phyloP scores from a whole-genome alignment of 1,140 invertebrate species.

The Drosophila nasuta region DNA sequence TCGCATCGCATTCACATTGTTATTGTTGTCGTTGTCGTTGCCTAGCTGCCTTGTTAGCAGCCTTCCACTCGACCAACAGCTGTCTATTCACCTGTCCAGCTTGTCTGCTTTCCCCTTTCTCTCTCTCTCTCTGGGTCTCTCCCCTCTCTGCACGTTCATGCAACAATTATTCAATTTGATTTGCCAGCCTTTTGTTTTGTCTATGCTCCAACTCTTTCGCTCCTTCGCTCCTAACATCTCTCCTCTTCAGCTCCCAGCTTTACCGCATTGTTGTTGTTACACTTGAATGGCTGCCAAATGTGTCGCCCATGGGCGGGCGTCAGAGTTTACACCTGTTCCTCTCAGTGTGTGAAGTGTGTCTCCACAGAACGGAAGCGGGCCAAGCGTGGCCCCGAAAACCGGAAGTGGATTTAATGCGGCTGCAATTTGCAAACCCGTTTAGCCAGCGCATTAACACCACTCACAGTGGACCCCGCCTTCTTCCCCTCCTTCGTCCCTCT shows the following conservation, averaged over 20 bases:
- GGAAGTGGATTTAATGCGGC: slow-evolving; percentile 76
- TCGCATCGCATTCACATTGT: slow-evolving; percentile 48
- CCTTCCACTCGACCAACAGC: slow-evolving; percentile 38
- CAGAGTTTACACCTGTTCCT: slow-evolving; percentile 71
- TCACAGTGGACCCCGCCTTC: background rate
- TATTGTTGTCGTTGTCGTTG: slow-evolving; percentile 59
- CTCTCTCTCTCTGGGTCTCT: background rate
- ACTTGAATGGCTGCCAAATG: slow-evolving; percentile 79
- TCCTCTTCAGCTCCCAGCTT: background rate
- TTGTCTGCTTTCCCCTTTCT: slow-evolving; percentile 4
- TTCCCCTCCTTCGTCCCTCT: background rate
- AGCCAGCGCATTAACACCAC: slow-evolving; percentile 64
- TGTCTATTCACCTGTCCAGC: slow-evolving; percentile 24
- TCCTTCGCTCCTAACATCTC: slow-evolving; percentile 26
- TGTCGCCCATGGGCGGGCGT: slow-evolving; percentile 70
- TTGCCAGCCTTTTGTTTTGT: slow-evolving; percentile 53
- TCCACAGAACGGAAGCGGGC: slow-evolving; percentile 50
- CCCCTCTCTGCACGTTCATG: slow-evolving; percentile 36
- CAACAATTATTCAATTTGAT: slow-evolving; percentile 82
- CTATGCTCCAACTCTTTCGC: slow-evolving; percentile 2
- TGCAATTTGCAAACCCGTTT: slow-evolving; percentile 69
- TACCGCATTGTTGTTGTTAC: slow-evolving; percentile 60
- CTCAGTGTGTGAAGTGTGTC: slow-evolving; percentile 31
- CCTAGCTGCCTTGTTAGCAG: slow-evolving; percentile 63
- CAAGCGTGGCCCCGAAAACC: slow-evolving; percentile 34